These are phyloP conservation scores for Epistrophe eligans DNA, from an alignment of 2,888 invertebrate genomes.

Conservation along the genomic window DNA sequence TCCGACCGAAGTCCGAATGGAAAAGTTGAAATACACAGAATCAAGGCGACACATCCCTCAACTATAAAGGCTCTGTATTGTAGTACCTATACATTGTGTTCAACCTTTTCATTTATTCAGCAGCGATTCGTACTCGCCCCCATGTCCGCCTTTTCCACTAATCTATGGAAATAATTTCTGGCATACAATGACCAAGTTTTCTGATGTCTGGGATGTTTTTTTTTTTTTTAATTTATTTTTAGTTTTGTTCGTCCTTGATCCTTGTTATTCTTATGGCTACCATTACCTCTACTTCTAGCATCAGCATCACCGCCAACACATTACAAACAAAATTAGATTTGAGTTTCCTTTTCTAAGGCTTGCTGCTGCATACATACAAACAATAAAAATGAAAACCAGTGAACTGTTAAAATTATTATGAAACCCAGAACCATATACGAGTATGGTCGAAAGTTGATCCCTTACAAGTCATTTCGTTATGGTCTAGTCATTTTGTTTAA, in stretches of 20 bases:
- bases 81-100: constrained; percentile 1
- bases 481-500: not conserved
- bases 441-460: constrained; percentile 2
- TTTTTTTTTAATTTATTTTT: constrained; percentile 1
- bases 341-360: not conserved
- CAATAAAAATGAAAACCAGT: constrained; percentile 30
- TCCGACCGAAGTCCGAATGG: not conserved
- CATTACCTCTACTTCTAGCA: not conserved
- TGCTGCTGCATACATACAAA: not conserved
- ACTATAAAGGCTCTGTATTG: not conserved
- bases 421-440: not conserved
- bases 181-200: constrained; percentile 43
- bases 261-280: constrained; percentile 30
- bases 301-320: not conserved
- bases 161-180: constrained; percentile 45
- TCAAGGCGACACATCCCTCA: constrained; percentile 46
- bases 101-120: constrained; percentile 34
- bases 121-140: constrained; percentile 27
- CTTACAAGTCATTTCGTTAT: not conserved
- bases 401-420: constrained; percentile 37
- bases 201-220: constrained; percentile 24
- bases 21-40: constrained; percentile 23
- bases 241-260: constrained; percentile 30
- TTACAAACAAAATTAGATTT: constrained; percentile 16
- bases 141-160: constrained; percentile 40